Evolutionary conservation across 2,888 invertebrate genomes (phyloP).

Genomic region (Apotomis turbidana): DNA sequence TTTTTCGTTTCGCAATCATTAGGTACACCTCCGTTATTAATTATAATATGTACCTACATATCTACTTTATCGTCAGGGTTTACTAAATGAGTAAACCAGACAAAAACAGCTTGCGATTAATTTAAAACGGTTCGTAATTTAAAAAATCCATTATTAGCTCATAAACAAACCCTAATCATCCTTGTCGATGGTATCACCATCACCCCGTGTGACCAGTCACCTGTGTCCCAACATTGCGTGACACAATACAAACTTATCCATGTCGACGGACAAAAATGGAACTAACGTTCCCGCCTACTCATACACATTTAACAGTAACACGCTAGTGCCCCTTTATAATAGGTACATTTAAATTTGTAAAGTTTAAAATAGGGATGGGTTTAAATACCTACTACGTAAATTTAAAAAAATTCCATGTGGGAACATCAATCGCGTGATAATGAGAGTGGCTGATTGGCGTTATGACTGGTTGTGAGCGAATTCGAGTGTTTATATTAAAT

Average conservation of each 20-base stretch:
- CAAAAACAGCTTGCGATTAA: conserved; percentile 7
- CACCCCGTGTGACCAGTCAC: conserved; percentile 66
- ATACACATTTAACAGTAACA: background rate
- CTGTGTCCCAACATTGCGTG: conserved; percentile 68
- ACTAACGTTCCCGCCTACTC: conserved; percentile 5
- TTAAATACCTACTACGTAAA: conserved; percentile 28
- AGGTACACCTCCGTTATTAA: too few species aligned
- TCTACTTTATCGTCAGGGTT: too few species aligned
- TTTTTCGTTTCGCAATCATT: too few species aligned
- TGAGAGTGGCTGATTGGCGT: conserved; percentile 36
- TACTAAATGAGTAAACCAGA: background rate
- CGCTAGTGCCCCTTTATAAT: background rate
- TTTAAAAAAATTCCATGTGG: conserved; percentile 33
- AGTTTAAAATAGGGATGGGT: conserved; percentile 31
- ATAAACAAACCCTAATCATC: conserved; percentile 46
- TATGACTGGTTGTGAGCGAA: conserved; percentile 33
- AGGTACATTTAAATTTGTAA: conserved; percentile 20
- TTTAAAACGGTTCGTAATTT: conserved; percentile 20
- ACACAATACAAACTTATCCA: conserved; percentile 42
- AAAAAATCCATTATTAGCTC: conserved; percentile 33
- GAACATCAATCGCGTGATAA: conserved; percentile 36
- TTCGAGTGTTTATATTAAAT: conserved; percentile 19
- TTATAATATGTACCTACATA: too few species aligned
- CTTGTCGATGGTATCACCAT: conserved; percentile 53
- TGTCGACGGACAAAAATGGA: background rate